Conservation (phyloP, 2,888 invertebrate genomes). For the Apodemia hepburni region DNA sequence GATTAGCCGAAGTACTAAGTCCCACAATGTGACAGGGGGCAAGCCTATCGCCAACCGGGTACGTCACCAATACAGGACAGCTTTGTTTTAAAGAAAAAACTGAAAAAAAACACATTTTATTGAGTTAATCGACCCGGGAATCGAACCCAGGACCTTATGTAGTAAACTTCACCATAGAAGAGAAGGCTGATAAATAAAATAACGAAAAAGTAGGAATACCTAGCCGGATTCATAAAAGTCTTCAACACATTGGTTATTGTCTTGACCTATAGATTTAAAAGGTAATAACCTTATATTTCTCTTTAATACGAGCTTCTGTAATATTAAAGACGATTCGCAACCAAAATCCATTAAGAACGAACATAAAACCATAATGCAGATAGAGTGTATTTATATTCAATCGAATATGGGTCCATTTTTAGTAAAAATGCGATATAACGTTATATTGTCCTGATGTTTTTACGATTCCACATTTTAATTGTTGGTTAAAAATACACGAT, state of each 20-base stretch:
- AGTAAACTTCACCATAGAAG: no score
- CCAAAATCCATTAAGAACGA: constrained; percentile 11
- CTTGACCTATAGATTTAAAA: not conserved
- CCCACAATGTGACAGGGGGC: no score
- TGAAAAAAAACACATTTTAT: no score
- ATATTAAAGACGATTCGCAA: constrained; percentile 24
- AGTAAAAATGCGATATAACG: constrained; percentile 8
- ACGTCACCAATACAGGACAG: no score
- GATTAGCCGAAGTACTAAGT: no score
- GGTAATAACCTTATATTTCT: constrained; percentile 18
- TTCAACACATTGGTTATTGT: not conserved
- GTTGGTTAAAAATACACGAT: constrained; percentile 23
- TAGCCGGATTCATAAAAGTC: constrained; percentile 2
- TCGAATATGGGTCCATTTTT: not conserved
- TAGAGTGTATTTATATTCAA: constrained; percentile 8
- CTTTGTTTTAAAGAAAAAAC: no score
- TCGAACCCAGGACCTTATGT: no score
- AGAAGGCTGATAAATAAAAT: constrained; percentile 33
- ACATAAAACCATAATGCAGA: constrained; percentile 17
- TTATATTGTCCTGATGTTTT: constrained; percentile 18
- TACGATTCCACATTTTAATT: constrained; percentile 27
- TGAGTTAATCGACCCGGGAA: no score
- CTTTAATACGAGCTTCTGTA: constrained; percentile 27
- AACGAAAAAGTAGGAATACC: constrained; percentile 11
- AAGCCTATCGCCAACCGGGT: no score